A percentile compares a stretch with the other conserved stretches of the same genome.
Evolutionary conservation across 1,140 invertebrate genomes (phyloP).

Genomic region (Danaus melanippus): DNA sequence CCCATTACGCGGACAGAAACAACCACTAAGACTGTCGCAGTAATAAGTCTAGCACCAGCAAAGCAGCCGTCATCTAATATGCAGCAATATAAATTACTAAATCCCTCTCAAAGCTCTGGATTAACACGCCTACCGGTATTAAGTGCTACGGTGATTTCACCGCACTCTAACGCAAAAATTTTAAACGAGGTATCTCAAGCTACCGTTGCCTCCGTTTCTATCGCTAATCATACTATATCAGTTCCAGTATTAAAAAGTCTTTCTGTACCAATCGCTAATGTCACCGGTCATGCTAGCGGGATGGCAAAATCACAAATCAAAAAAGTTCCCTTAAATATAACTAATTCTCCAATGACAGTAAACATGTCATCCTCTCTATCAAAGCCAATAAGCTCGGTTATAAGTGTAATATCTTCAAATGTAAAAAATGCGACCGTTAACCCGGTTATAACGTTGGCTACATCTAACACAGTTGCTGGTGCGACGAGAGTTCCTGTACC

Average conservation of each 20-base stretch:
- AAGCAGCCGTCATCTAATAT: slow-evolving; percentile 50
- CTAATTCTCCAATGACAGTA: slow-evolving; percentile 44
- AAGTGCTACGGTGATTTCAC: slow-evolving; percentile 56
- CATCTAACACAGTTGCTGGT: slow-evolving; percentile 43
- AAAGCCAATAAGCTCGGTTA: slow-evolving; percentile 63
- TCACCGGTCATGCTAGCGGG: slow-evolving; percentile 38
- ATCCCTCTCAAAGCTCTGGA: slow-evolving; percentile 41
- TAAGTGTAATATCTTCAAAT: slow-evolving; percentile 66
- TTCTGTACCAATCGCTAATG: slow-evolving; percentile 52
- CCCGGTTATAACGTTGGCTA: slow-evolving; percentile 59
- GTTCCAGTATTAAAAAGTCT: slow-evolving; percentile 74
- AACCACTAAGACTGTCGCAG: slow-evolving; percentile 68
- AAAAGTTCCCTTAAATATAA: slow-evolving; percentile 59
- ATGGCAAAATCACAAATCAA: slow-evolving; percentile 55
- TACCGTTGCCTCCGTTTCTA: slow-evolving; percentile 72
- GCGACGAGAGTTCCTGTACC: slow-evolving; percentile 59
- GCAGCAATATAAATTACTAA: slow-evolving; percentile 67
- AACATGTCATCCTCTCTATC: slow-evolving; percentile 55
- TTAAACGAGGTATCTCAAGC: slow-evolving; percentile 68
- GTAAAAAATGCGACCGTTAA: slow-evolving; percentile 57
- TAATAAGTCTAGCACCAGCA: slow-evolving; percentile 63
- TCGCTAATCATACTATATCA: slow-evolving; percentile 75
- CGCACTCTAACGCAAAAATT: slow-evolving; percentile 65
- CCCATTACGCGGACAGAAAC: slow-evolving; percentile 57
- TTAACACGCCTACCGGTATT: slow-evolving; percentile 57